Percentiles rank a stretch among this genome's conserved stretches.
Conservation (phyloP, 2,797 vertebrate genomes). For the Tolypeutes matacus region DNA sequence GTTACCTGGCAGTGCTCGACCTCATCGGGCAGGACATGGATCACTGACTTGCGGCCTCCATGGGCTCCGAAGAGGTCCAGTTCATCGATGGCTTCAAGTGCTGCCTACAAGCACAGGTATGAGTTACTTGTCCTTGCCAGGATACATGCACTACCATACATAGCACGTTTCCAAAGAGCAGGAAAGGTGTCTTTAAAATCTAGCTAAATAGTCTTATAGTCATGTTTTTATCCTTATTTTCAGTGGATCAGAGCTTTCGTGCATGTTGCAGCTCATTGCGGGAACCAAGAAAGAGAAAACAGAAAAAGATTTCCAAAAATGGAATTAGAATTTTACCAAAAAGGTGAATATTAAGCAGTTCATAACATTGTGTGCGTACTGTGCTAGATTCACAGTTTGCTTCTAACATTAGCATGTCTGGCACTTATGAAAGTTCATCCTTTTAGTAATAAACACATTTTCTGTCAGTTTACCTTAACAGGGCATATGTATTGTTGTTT, state of each 20-base stretch:
- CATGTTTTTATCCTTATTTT: conserved; percentile 34
- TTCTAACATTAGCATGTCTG: neutral
- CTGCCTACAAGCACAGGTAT: conserved; percentile 90
- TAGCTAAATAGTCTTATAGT: conserved; percentile 5
- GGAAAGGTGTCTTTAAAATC: conserved; percentile 46
- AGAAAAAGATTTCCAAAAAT: conserved; percentile 45
- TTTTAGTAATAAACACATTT: conserved; percentile 44
- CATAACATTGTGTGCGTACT: neutral
- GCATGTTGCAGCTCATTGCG: neutral
- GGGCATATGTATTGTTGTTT: conserved; percentile 40
- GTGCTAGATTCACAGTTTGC: neutral
- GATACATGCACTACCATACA: neutral
- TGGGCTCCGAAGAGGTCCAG: conserved; percentile 97
- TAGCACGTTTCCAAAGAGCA: neutral
- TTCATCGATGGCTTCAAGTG: conserved; percentile 98
- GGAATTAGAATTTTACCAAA: conserved; percentile 1
- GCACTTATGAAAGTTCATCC: conserved; percentile 39
- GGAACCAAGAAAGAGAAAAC: conserved; percentile 56
- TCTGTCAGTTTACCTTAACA: conserved; percentile 21
- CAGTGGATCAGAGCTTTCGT: conserved; percentile 7
- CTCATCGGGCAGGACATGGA: conserved; percentile 98
- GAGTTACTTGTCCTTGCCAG: conserved; percentile 48
- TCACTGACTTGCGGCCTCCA: conserved; percentile 97
- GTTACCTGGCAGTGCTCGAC: conserved; percentile 98
- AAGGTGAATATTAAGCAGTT: conserved; percentile 40